Conservation (phyloP, 2,797 vertebrate genomes). For the Periophthalmus magnuspinnatus region DNA sequence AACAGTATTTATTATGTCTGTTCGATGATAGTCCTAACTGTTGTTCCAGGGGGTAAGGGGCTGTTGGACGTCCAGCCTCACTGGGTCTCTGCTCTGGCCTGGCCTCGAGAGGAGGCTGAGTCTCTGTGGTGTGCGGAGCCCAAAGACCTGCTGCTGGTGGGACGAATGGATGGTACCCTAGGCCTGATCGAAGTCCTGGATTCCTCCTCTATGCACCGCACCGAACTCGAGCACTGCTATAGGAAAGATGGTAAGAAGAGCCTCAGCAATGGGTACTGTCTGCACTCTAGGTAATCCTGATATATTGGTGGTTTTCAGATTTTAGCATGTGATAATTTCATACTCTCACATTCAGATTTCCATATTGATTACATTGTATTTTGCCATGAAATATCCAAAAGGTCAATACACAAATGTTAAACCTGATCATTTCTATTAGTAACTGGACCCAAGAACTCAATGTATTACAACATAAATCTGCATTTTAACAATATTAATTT, state of each 20-base stretch:
- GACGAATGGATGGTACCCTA: constrained; percentile 93
- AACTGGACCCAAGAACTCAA: too few relatives aligned
- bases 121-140: constrained; percentile 86
- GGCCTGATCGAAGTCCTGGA: constrained; percentile 92
- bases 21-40: neutral
- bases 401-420: too few relatives aligned
- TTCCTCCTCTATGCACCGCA: constrained; percentile 82
- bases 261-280: too few relatives aligned
- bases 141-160: constrained; percentile 88
- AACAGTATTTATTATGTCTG: neutral
- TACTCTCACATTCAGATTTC: too few relatives aligned
- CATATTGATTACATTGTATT: too few relatives aligned
- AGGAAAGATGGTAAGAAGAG: constrained; percentile 86
- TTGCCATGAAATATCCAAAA: too few relatives aligned
- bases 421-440: too few relatives aligned
- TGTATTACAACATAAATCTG: too few relatives aligned
- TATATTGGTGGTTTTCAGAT: too few relatives aligned
- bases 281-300: too few relatives aligned
- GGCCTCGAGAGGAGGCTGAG: constrained; percentile 86
- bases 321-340: too few relatives aligned
- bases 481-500: too few relatives aligned
- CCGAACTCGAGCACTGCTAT: constrained; percentile 94
- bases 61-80: constrained; percentile 91
- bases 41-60: constrained; percentile 85
- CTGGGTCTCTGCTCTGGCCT: constrained; percentile 93